Evolutionary conservation across 2,888 invertebrate genomes (phyloP).

Genomic region (Toxonevra muliebris): DNA sequence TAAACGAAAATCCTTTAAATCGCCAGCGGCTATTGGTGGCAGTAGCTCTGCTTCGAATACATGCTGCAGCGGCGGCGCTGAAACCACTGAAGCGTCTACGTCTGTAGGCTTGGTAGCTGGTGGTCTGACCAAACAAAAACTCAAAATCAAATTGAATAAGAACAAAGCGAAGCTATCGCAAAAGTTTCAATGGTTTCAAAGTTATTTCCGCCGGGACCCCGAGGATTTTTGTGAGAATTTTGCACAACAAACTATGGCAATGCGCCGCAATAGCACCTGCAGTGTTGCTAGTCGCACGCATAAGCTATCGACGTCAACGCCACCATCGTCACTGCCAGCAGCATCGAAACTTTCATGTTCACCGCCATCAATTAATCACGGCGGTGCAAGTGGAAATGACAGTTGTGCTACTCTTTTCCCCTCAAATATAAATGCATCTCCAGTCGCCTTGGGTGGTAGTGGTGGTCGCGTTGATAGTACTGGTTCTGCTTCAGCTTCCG

Average conservation of each 20-base stretch:
- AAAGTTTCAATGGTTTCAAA: conserved; percentile 51
- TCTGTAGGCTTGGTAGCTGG: conserved; percentile 14
- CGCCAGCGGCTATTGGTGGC: neutral
- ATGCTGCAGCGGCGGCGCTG: too few relatives aligned
- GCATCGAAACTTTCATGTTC: conserved; percentile 13
- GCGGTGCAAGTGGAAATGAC: too few relatives aligned
- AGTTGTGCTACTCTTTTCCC: too few relatives aligned
- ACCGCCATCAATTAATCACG: neutral
- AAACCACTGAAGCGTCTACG: neutral
- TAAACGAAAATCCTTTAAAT: neutral
- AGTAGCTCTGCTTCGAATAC: neutral
- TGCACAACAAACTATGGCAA: conserved; percentile 49
- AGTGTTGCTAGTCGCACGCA: conserved; percentile 45
- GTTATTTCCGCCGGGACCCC: conserved; percentile 54
- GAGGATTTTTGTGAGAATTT: conserved; percentile 54
- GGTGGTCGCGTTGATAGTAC: neutral
- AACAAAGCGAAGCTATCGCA: conserved; percentile 46
- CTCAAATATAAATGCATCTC: too few relatives aligned
- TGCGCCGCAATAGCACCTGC: conserved; percentile 49
- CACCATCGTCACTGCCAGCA: conserved; percentile 33
- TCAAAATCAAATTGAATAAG: conserved; percentile 48
- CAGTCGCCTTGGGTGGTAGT: conserved; percentile 7
- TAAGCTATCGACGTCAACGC: conserved; percentile 39
- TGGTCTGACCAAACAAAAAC: conserved; percentile 41
- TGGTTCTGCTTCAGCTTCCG: conserved; percentile 26